Conservation (phyloP, 37 sponge, comb jelly and placozoan species). For the Chondrosia reniformis region DNA sequence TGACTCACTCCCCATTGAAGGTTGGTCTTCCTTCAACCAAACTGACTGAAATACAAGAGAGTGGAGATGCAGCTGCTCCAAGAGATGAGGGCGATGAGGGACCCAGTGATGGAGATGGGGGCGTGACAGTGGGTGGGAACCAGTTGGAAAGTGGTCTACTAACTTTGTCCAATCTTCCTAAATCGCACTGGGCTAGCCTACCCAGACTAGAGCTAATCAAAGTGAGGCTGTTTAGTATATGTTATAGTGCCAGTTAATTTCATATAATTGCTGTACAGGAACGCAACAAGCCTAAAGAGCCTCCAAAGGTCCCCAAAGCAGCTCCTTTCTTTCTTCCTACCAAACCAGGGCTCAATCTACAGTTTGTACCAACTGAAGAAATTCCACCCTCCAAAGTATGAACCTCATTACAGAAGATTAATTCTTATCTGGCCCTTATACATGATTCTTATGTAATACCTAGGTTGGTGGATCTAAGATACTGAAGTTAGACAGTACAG, state of each 20-base stretch:
- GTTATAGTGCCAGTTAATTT: background rate
- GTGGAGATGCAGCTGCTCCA: background rate
- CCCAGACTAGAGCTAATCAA: constrained; percentile 80
- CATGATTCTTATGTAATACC: background rate
- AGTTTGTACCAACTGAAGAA: constrained; percentile 39
- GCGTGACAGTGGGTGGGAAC: background rate
- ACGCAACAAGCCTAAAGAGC: constrained; percentile 94
- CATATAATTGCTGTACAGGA: constrained; percentile 14
- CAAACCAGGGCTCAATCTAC: constrained; percentile 58
- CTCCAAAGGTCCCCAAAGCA: constrained; percentile 63
- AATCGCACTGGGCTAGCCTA: constrained; percentile 82
- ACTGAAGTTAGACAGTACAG: constrained; percentile 36
- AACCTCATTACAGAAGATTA: background rate
- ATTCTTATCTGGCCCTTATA: background rate
- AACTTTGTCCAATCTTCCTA: constrained; percentile 76
- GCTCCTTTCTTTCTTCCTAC: constrained; percentile 97
- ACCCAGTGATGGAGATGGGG: background rate
- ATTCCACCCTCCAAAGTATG: constrained; percentile 13
- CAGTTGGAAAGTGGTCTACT: constrained; percentile 58
- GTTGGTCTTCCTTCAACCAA: constrained; percentile 36
- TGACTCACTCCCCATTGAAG: constrained; percentile 26
- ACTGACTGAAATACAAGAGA: too few relatives aligned
- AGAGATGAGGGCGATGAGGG: constrained; percentile 16
- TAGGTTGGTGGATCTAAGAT: constrained; percentile 33
- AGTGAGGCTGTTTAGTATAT: too few relatives aligned